Evolutionary conservation across 2,888 invertebrate species (phyloP).

Genomic region (Cyclophora punctaria): DNA sequence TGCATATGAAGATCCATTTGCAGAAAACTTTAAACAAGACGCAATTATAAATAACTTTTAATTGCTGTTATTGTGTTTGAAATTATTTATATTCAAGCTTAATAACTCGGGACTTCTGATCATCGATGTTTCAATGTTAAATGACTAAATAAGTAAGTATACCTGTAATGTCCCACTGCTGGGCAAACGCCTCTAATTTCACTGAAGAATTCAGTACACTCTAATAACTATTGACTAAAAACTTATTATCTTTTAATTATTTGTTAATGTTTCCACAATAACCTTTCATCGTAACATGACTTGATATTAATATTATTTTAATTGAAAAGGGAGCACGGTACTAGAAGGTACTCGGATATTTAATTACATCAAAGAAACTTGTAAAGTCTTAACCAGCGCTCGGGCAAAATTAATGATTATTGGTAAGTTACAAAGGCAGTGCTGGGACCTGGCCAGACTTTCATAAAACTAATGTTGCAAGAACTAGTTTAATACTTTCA

Average conservation of each 20-base stretch:
- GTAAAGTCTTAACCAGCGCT: constrained; percentile 25
- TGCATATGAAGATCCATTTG: constrained; percentile 31
- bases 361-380: constrained; percentile 30
- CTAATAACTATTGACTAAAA: no score
- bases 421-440: constrained; percentile 16
- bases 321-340: neutral
- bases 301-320: neutral
- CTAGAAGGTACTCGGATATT: constrained; percentile 21
- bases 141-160: no score
- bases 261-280: no score
- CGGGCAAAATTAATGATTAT: constrained; percentile 35
- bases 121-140: no score
- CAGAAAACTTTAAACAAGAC: constrained; percentile 27
- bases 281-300: no score
- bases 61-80: neutral
- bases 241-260: no score
- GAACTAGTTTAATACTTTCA: neutral
- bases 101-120: no score
- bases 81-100: no score
- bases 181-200: no score
- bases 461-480: constrained; percentile 17
- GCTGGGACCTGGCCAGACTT: constrained; percentile 8
- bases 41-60: constrained; percentile 18
- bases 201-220: no score
- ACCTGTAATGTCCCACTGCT: no score